phyloP scores from a whole-genome alignment of 2,113 vertebrate species.

The Platichthys stellatus region DNA sequence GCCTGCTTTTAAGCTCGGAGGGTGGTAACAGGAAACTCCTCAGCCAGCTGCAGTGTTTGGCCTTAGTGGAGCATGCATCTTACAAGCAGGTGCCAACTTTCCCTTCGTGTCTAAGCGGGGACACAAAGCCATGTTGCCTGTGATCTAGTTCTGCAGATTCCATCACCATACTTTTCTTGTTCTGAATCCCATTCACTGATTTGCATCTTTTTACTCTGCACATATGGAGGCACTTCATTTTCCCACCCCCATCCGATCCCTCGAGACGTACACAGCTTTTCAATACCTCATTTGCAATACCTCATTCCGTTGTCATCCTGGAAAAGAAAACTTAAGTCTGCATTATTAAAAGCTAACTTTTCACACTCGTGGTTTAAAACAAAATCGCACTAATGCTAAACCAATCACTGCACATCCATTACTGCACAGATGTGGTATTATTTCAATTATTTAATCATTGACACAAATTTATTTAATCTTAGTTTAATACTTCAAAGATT shows the following conservation, averaged over 20 bases:
- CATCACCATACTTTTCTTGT: not conserved
- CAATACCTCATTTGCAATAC: conserved; percentile 22
- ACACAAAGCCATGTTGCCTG: conserved; percentile 1
- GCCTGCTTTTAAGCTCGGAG: conserved; percentile 20
- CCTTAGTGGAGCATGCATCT: conserved; percentile 8
- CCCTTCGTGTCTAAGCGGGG: not conserved
- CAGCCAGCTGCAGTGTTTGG: conserved; percentile 11
- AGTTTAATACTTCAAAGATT: no score
- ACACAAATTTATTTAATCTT: not conserved
- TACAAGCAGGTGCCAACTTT: conserved; percentile 11
- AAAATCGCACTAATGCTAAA: not conserved
- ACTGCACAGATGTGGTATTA: not conserved
- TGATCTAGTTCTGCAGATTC: not conserved
- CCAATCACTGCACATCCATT: not conserved
- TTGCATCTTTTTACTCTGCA: conserved; percentile 7
- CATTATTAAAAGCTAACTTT: not conserved
- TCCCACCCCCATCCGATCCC: conserved; percentile 7
- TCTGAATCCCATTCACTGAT: conserved; percentile 22
- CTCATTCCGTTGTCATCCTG: conserved; percentile 8
- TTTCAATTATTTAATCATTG: not conserved
- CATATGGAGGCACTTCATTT: conserved; percentile 5
- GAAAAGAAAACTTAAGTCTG: conserved; percentile 8
- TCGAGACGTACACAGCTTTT: not conserved
- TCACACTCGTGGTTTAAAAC: no score
- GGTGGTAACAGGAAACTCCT: conserved; percentile 27